phyloP scores from a whole-genome alignment of 2,888 invertebrate genomes.

The Sinodicranocentrus sp. region DNA sequence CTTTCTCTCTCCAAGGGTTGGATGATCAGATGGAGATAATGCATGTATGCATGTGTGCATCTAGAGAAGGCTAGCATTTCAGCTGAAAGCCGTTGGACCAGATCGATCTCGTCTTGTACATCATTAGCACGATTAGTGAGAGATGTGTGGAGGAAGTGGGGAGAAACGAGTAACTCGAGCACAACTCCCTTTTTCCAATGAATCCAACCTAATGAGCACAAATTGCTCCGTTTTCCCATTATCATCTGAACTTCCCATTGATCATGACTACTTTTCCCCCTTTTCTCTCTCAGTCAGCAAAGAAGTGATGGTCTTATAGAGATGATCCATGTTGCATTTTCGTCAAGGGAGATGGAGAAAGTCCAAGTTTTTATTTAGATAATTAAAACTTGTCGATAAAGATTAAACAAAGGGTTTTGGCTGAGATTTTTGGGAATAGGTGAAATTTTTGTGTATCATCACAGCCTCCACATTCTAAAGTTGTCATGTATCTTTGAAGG shows the following conservation, averaged over 20 bases:
- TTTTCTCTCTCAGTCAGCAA: background rate
- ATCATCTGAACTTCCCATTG: background rate
- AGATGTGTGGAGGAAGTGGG: too few species aligned
- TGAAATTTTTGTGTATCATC: too few species aligned
- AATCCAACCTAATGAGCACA: conserved; percentile 31
- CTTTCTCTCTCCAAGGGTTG: background rate
- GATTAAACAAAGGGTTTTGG: too few species aligned
- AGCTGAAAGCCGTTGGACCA: too few species aligned
- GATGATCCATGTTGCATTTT: background rate
- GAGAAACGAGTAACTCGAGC: too few species aligned
- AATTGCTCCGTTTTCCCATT: conserved; percentile 16
- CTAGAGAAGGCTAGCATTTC: background rate
- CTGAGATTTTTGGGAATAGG: too few species aligned
- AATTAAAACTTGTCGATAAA: conserved; percentile 10
- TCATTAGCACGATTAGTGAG: background rate
- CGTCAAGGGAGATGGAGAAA: background rate
- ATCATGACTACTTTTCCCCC: background rate
- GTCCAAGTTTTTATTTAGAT: background rate
- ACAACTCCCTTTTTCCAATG: conserved; percentile 10
- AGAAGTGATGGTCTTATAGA: too few species aligned
- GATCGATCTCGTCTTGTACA: background rate
- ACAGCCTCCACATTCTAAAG: too few species aligned
- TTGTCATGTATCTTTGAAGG: too few species aligned
- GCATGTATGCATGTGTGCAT: background rate
- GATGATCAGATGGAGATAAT: too few species aligned